Evolutionary conservation across 2,797 vertebrate species (phyloP).

Genomic region (Squalus acanthias): DNA sequence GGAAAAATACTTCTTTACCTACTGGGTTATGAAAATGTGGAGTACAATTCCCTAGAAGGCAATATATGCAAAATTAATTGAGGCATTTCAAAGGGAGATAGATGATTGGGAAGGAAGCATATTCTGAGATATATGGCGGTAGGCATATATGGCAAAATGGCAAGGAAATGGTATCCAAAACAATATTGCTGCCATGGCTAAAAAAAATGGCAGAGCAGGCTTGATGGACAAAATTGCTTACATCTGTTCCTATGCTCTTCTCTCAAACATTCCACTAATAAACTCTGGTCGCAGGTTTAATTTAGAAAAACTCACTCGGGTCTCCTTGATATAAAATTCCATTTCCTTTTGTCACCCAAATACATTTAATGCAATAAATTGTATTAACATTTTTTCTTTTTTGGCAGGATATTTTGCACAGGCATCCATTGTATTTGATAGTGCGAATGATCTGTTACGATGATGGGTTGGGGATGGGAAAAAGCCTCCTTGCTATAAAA

Average conservation of each 20-base stretch:
- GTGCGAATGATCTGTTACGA: conserved; percentile 94
- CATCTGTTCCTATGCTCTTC: not conserved
- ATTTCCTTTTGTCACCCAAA: not conserved
- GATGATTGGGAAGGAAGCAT: not conserved
- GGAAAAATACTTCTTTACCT: not conserved
- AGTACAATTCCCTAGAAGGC: not conserved
- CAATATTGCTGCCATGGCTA: not conserved
- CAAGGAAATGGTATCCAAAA: not conserved
- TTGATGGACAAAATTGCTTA: not conserved
- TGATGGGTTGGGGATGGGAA: conserved; percentile 85
- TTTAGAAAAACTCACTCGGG: not conserved
- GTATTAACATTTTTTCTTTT: not conserved
- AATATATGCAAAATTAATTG: not conserved
- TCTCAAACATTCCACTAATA: not conserved
- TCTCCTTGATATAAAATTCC: not conserved
- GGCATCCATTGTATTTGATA: conserved; percentile 87
- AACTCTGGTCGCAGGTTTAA: not conserved
- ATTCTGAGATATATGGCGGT: not conserved
- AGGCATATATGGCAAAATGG: not conserved
- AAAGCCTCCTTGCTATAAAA: conserved; percentile 84
- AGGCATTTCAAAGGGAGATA: too few relatives aligned
- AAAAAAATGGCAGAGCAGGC: not conserved
- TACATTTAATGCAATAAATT: not conserved
- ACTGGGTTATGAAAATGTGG: not conserved
- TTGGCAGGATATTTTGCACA: conserved; percentile 80